Evolutionary conservation across 2,113 vertebrate genomes (phyloP).

Genomic region (Percina caprodes): DNA sequence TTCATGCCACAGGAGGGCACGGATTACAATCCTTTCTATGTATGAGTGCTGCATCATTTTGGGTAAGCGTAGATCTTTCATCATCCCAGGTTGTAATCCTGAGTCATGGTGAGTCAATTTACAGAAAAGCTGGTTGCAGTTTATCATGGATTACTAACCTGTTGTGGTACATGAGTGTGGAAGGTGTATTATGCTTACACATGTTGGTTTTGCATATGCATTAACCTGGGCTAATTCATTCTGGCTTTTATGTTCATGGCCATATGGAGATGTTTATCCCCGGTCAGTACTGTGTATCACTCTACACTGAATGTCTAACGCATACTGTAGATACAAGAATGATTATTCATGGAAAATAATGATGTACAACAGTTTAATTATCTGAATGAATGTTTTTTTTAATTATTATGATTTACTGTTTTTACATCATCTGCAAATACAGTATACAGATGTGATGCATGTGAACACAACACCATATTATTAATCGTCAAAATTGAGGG

Average conservation of each 20-base stretch:
- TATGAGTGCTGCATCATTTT: background rate
- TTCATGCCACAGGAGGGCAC: background rate
- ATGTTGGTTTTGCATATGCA: constrained; percentile 37
- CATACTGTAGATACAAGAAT: background rate
- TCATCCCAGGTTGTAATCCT: constrained; percentile 23
- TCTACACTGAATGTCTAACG: background rate
- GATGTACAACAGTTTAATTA: constrained; percentile 20
- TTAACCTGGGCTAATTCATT: constrained; percentile 56
- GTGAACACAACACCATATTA: background rate
- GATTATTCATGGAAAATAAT: constrained; percentile 1
- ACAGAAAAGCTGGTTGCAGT: constrained; percentile 25
- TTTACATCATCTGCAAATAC: background rate
- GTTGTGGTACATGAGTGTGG: constrained; percentile 8
- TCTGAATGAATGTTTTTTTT: background rate
- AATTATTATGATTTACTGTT: background rate
- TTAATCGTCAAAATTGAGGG: background rate
- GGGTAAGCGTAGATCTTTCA: background rate
- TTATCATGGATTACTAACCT: constrained; percentile 36
- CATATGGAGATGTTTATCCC: constrained; percentile 49
- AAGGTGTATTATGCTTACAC: constrained; percentile 38
- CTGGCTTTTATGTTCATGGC: constrained; percentile 32
- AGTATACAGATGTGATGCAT: background rate
- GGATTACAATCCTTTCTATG: background rate
- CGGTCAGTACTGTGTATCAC: background rate
- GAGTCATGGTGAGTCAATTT: constrained; percentile 34